Conservation (phyloP, 2,113 vertebrate species). For the Platanista minor region DNA sequence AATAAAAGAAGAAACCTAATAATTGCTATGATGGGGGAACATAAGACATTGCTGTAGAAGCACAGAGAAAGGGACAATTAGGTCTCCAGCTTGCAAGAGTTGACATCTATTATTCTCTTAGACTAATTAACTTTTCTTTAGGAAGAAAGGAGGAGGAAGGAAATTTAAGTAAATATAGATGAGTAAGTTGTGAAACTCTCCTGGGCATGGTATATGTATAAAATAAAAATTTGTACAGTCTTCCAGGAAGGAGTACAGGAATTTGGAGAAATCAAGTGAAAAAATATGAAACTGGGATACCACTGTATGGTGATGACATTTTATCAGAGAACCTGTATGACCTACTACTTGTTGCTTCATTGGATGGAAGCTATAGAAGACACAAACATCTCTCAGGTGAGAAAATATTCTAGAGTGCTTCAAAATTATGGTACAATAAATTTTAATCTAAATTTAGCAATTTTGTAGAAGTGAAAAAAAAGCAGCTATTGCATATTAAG, state of each 20-base stretch:
- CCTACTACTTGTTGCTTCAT: neutral
- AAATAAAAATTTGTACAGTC: neutral
- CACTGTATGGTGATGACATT: neutral
- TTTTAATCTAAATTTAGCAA: neutral
- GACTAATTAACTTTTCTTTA: neutral
- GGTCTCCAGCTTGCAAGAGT: neutral
- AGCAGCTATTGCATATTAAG: neutral
- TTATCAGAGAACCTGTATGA: neutral
- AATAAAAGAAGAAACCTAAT: neutral
- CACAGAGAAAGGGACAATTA: neutral
- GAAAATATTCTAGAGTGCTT: neutral
- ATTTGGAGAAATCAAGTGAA: neutral
- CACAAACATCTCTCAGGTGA: neutral
- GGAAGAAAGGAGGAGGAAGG: neutral
- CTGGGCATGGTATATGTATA: too few relatives aligned
- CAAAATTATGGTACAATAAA: neutral
- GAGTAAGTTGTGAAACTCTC: neutral
- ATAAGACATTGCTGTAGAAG: neutral
- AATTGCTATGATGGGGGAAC: neutral
- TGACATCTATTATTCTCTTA: neutral
- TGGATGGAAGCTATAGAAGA: neutral
- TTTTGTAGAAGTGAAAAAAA: neutral
- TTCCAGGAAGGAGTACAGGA: neutral
- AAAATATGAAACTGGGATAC: neutral
- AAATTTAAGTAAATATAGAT: neutral